Evolutionary conservation across 2,888 invertebrate genomes (phyloP), one percentile per base, ranked within the genome.

Genomic region (Dicroscelio sp.): DNA sequence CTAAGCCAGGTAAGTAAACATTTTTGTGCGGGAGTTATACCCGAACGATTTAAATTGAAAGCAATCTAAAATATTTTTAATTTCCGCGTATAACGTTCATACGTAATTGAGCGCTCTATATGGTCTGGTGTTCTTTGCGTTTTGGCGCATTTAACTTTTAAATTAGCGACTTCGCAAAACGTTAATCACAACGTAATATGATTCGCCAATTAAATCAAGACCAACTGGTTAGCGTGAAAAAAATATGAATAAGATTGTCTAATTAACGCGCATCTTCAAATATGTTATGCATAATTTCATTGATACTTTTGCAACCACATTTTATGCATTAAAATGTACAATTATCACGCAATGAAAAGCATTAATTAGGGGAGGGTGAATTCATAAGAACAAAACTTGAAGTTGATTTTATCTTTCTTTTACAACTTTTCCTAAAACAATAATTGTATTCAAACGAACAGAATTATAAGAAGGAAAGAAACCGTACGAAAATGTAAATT

Each of bases 121-220:
- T 27, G 14, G 52, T 43, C 73, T 5, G 43, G 55, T 63, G 23
- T 80, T 80, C 75, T 67, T 67, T 58, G 30, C 69, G 78, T 88
- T 88, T 88, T 84, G 84, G 83, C 88, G 73, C 88, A 88, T 84
- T 88, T 82, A 88, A 88, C 88, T 67, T 78, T 83, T 78, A 84
- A 88, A 88, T 88, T 88, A 88, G 84, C 83, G 67, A 79, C 76
- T 88, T 88, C 78, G 80, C 78, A 69, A 84, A 84, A 88, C 88
- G 88, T 88, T 88, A 88, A 88, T 88, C 83, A 69, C 76, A 58
- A 60, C 30, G 88, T 67, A 88, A 83, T 83, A 60, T 67, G 82
- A 82, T 88, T 80, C 76, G 63, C 84, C 79, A 88, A 88, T 88
- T 88, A 83, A 88, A 88, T 82, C 83, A 76, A 69, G 75, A 88